Evolutionary conservation across 2,797 vertebrate genomes (phyloP).

Genomic region (Hydrophis major): DNA sequence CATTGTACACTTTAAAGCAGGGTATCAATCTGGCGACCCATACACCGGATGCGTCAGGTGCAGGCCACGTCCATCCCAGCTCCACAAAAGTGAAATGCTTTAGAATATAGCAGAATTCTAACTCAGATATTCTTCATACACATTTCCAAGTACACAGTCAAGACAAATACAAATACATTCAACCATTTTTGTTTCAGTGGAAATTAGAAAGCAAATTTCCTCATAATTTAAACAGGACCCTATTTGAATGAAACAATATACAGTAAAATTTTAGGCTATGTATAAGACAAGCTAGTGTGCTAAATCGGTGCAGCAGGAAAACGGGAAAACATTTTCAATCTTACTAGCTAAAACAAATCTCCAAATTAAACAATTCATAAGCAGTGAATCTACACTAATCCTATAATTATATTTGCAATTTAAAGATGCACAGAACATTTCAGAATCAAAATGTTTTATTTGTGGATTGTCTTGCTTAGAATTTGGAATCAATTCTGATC

Average conservation of each 20-base stretch:
- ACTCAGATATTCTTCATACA: background rate
- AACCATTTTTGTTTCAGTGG: background rate
- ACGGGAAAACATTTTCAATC: background rate
- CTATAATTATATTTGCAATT: background rate
- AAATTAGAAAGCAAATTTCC: background rate
- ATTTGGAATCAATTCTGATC: background rate
- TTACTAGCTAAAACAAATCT: background rate
- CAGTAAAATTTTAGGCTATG: background rate
- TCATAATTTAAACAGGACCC: background rate
- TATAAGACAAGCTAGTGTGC: background rate
- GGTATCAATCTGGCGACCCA: too few species aligned
- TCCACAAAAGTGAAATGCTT: background rate
- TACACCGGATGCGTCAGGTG: rapidly evolving
- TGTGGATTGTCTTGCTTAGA: background rate
- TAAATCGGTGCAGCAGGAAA: background rate
- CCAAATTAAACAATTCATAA: background rate
- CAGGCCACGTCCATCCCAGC: too few species aligned
- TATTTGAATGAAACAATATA: background rate
- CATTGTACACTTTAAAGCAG: background rate
- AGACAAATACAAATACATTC: background rate
- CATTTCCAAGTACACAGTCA: background rate
- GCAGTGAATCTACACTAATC: background rate
- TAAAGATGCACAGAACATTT: background rate
- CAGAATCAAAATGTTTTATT: background rate
- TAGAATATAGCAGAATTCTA: background rate